A percentile compares a stretch with the other conserved stretches of the same genome.
Evolutionary conservation across 1,140 invertebrate genomes (phyloP).

Genomic region (Andrena cerasifolii): DNA sequence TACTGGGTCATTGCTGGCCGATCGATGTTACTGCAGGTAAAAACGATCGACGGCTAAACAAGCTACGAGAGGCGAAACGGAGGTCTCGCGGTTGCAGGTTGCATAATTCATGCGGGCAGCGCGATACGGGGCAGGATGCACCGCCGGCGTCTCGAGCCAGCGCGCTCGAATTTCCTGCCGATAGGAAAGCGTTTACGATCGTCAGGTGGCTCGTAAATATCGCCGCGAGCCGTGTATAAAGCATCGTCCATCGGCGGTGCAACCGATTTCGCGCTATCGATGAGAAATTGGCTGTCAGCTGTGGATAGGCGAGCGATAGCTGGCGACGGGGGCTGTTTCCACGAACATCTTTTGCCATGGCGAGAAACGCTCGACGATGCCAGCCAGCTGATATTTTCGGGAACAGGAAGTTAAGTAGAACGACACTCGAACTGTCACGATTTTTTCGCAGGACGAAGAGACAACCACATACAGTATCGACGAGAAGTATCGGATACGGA

Average conservation of each 20-base stretch:
- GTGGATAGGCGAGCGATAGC: neutral
- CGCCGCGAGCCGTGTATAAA: neutral
- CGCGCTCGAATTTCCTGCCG: constrained; percentile 17
- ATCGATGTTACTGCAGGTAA: constrained; percentile 71
- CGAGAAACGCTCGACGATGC: no score
- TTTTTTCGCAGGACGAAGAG: no score
- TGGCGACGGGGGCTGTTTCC: neutral
- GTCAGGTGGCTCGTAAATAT: constrained; percentile 43
- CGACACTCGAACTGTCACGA: no score
- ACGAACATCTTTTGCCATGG: no score
- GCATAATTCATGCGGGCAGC: constrained; percentile 47
- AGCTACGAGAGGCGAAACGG: constrained; percentile 48
- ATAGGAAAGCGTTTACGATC: constrained; percentile 46
- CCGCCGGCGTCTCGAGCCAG: neutral
- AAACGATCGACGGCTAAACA: constrained; percentile 66
- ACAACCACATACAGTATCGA: no score
- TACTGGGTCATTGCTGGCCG: constrained; percentile 65
- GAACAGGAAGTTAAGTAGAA: no score
- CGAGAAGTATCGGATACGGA: no score
- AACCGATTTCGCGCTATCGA: neutral
- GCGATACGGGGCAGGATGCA: constrained; percentile 14
- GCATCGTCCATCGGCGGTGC: neutral
- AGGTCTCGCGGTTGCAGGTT: constrained; percentile 17
- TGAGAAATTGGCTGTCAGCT: constrained; percentile 11
- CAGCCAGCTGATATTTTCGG: no score